Percentiles rank a stretch among this genome's conserved stretches.
These are phyloP conservation scores for Dasyprocta punctata DNA, from an alignment of 2,113 vertebrate species.

Conservation along the genomic window DNA sequence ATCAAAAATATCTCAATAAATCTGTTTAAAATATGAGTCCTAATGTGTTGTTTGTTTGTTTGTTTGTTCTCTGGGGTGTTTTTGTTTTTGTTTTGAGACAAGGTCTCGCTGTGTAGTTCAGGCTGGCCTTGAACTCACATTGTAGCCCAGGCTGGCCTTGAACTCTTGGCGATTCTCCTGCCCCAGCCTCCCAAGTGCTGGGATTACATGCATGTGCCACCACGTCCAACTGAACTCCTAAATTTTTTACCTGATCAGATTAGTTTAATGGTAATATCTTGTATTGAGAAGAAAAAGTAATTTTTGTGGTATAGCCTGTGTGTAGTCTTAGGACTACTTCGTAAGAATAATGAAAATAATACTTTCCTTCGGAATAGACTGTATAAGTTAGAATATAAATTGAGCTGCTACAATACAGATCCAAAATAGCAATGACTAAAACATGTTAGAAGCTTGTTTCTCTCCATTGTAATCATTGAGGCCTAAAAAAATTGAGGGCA, in stretches of 20 bases:
- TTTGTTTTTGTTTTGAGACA: background rate
- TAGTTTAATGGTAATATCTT: conserved; percentile 22
- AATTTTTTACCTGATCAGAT: conserved; percentile 7
- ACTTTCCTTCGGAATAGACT: background rate
- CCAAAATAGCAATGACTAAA: conserved; percentile 16
- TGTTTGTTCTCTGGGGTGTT: background rate
- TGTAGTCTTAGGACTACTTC: background rate
- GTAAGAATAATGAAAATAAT: conserved; percentile 32
- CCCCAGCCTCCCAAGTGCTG: background rate
- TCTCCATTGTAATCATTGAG: background rate
- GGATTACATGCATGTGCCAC: background rate
- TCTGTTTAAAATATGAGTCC: background rate
- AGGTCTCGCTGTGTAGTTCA: background rate
- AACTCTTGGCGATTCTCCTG: background rate
- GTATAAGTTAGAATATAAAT: background rate
- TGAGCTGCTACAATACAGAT: background rate
- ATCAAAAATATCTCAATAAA: conserved; percentile 31
- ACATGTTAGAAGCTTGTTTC: conserved; percentile 24
- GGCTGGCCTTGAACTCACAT: background rate
- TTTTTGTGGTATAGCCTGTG: background rate
- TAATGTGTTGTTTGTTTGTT: background rate
- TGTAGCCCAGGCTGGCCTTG: background rate
- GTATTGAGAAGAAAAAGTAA: conserved; percentile 37
- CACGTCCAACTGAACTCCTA: background rate
- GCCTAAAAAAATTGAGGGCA: background rate